Evolutionary conservation across 2,113 vertebrate genomes (phyloP).

Genomic region (Scomber scombrus): DNA sequence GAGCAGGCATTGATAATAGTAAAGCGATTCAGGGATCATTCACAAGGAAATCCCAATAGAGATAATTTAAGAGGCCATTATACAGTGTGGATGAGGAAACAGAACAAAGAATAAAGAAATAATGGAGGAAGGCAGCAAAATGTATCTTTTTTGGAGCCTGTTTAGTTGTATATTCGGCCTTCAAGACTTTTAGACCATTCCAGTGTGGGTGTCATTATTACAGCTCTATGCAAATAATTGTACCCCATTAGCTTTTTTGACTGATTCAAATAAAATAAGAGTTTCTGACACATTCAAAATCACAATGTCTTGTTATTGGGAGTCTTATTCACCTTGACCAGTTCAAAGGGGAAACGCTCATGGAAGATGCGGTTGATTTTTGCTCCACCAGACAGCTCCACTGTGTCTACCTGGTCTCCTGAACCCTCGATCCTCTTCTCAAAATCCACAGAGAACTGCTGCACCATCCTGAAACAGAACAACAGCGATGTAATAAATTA

Average conservation of each 20-base stretch:
- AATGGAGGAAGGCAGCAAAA: not conserved
- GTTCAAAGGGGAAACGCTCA: slow-evolving; percentile 94
- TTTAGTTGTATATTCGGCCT: slow-evolving; percentile 17
- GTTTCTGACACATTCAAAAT: too few relatives aligned
- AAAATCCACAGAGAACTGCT: slow-evolving; percentile 97
- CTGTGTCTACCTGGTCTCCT: slow-evolving; percentile 95
- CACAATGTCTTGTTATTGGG: too few relatives aligned
- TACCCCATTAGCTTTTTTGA: not conserved
- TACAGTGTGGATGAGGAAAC: not conserved
- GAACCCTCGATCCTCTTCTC: slow-evolving; percentile 97
- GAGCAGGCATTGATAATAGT: too few relatives aligned
- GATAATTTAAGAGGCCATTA: not conserved
- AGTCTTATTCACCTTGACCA: slow-evolving; percentile 90
- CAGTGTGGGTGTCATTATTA: not conserved
- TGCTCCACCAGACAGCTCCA: slow-evolving; percentile 95
- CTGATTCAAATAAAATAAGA: too few relatives aligned
- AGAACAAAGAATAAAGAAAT: not conserved
- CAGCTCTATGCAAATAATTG: not conserved
- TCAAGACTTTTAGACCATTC: not conserved
- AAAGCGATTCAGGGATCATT: slow-evolving; percentile 18
- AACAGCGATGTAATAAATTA: not conserved
- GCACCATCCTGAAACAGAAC: slow-evolving; percentile 90
- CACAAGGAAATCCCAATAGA: slow-evolving; percentile 15
- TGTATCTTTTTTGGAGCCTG: not conserved
- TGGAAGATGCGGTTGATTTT: slow-evolving; percentile 97